Base-by-base conservation (phyloP, 2,888 invertebrate species). In the Aspidiotus rigidus region DNA sequence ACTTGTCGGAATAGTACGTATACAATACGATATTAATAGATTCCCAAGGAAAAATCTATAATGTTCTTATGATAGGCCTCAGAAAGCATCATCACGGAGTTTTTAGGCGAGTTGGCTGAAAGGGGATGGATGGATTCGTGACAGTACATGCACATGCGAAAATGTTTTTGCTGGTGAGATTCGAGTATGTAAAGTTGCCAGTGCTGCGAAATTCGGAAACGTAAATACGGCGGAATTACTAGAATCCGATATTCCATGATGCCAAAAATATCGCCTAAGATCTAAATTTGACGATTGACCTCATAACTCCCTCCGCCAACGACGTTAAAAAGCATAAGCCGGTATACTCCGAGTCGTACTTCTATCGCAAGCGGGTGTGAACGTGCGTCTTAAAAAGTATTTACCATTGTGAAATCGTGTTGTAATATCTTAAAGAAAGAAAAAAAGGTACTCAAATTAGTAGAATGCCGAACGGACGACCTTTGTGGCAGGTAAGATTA, bases 401-500 rank as follows among this genome's bases (percentile, higher is more conserved):
- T 15, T 16, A 39, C n/a, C 39, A 42, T 56, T 64, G 17, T 55
- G 13, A 55, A 13, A 16, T 55, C 15, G 16, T 59, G 28, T 59
- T 59, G 13, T 28, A 17, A 7, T 16, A 15, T 16, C 16, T 15
- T 15, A 6, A 11, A 28, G 13, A 11, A 17, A 59, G 28, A 59
- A 70, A 62, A 62, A 28, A 28, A 28, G n/a, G 28, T 28, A 28
- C 28, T 28, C 28, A 5, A 28, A 28, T 28, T 28, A 3, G 1
- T 5, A 28, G 28, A 28, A 72, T 72, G 71, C 71, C 70, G 17
- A 62, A 69, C 16, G 71, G 71, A 72, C 66, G 71, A 63, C 71
- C 71, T 17, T 72, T 72, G 62, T 72, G 71, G 71, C 71, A 72
- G 71, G 71, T 72, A 72, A 71, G 28, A 28, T 28, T 28, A 5